These are phyloP conservation scores for Latrodectus geometricus DNA, from an alignment of 1,140 invertebrate species.

Conservation along the genomic window DNA sequence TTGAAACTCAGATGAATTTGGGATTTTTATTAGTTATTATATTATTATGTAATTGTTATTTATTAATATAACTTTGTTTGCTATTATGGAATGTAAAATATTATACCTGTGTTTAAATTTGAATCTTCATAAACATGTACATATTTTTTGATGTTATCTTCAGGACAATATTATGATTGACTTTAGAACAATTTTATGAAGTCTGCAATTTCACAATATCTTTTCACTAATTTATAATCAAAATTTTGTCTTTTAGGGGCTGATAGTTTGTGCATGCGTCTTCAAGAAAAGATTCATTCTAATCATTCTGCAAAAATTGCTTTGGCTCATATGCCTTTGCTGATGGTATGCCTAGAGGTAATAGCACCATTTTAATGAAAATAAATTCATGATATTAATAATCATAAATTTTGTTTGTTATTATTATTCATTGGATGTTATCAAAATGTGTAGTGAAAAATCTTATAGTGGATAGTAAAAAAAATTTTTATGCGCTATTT, in stretches of 20 bases:
- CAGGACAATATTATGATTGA: neutral
- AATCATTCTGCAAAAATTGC: constrained; percentile 91
- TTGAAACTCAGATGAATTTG: too few relatives aligned
- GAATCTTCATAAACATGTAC: neutral
- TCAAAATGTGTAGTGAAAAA: neutral
- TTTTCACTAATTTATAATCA: neutral
- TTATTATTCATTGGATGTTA: too few relatives aligned
- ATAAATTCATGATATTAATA: neutral
- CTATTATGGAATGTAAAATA: neutral
- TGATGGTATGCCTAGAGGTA: constrained; percentile 94
- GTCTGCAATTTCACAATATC: neutral
- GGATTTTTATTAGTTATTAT: too few relatives aligned
- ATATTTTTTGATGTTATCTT: neutral
- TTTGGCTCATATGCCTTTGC: constrained; percentile 91
- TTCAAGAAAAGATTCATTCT: constrained; percentile 95
- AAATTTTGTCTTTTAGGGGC: constrained; percentile 73
- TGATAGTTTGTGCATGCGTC: constrained; percentile 89
- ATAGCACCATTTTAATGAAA: constrained; percentile 50
- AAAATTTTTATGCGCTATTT: neutral
- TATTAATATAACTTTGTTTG: neutral
- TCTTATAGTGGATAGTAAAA: neutral
- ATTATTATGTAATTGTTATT: too few relatives aligned
- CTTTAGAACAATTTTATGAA: too few relatives aligned
- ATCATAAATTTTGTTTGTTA: neutral
- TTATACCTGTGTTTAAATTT: neutral